Conservation (phyloP, 2,888 invertebrate species). For the Eilema sororculum region DNA sequence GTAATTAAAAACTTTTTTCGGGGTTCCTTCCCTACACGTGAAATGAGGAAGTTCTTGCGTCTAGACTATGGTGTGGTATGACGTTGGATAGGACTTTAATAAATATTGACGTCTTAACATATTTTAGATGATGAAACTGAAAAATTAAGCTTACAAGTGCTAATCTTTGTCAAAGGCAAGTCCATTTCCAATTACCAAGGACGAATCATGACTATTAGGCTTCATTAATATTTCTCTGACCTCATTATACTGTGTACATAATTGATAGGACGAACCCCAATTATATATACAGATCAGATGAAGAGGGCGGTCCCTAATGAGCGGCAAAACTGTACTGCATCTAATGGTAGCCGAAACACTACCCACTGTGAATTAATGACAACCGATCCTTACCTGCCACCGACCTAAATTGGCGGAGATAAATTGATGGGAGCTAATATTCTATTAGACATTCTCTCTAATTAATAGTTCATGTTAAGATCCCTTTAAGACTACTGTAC, state of each 20-base stretch:
- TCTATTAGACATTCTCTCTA: not conserved
- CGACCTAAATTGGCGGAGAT: slow-evolving; percentile 2
- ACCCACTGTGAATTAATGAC: slow-evolving; percentile 17
- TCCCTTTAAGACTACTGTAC: not conserved
- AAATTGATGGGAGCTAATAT: slow-evolving; percentile 8
- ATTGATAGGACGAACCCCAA: slow-evolving; percentile 31
- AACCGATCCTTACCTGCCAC: slow-evolving; percentile 5
- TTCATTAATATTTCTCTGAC: slow-evolving; percentile 38
- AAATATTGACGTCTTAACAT: no score
- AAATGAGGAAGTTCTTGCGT: no score
- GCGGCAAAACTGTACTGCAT: not conserved
- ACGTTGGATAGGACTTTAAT: no score
- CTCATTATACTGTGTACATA: slow-evolving; percentile 37
- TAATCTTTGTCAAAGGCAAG: no score
- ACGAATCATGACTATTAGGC: slow-evolving; percentile 3
- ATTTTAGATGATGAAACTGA: no score
- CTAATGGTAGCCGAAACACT: not conserved
- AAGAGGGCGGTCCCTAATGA: slow-evolving; percentile 6
- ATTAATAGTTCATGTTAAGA: slow-evolving; percentile 5
- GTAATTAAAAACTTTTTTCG: no score
- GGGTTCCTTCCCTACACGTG: no score
- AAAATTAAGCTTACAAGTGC: not conserved
- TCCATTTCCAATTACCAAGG: no score
- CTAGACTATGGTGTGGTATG: no score
- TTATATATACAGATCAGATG: slow-evolving; percentile 13